A percentile compares a stretch with the other conserved stretches of the same genome.
These are phyloP conservation scores for Poeciliopsis prolifica DNA, from an alignment of 2,113 vertebrate species.

Conservation along the genomic window DNA sequence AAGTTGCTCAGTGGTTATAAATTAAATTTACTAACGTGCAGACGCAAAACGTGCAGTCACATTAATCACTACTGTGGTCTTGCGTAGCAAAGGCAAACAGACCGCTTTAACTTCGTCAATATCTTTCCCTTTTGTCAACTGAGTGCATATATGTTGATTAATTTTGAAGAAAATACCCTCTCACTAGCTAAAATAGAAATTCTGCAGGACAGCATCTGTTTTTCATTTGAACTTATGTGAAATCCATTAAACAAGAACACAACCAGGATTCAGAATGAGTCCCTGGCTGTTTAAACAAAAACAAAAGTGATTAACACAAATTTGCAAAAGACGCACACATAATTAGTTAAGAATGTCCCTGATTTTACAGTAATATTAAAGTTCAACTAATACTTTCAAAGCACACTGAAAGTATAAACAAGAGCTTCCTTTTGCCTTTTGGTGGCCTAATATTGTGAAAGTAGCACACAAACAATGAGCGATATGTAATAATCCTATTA, in stretches of 20 bases:
- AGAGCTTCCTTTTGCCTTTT: slow-evolving; percentile 68
- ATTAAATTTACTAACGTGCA: slow-evolving; percentile 72
- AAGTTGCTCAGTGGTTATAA: slow-evolving; percentile 82
- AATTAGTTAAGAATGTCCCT: slow-evolving; percentile 93
- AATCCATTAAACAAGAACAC: slow-evolving; percentile 80
- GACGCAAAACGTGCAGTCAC: slow-evolving; percentile 66
- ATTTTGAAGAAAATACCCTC: slow-evolving; percentile 60
- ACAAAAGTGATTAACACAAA: too few species aligned
- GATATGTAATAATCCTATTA: slow-evolving; percentile 90
- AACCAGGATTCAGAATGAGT: slow-evolving; percentile 79
- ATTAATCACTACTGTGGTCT: slow-evolving; percentile 63
- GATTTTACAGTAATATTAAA: slow-evolving; percentile 89
- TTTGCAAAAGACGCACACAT: slow-evolving; percentile 74
- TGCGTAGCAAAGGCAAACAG: slow-evolving; percentile 55
- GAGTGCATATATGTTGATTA: slow-evolving; percentile 89
- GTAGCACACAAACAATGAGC: slow-evolving; percentile 79
- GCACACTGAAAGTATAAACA: slow-evolving; percentile 81
- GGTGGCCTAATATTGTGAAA: slow-evolving; percentile 75
- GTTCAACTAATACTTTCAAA: slow-evolving; percentile 93
- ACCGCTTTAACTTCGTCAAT: slow-evolving; percentile 48
- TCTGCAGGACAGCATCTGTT: slow-evolving; percentile 40
- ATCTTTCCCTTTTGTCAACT: slow-evolving; percentile 89
- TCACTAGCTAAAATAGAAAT: slow-evolving; percentile 57
- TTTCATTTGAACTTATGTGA: slow-evolving; percentile 65
- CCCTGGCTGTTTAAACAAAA: too few species aligned